These are phyloP conservation scores for Cheilosia soror DNA, from an alignment of 2,888 invertebrate genomes.

Conservation along the genomic window DNA sequence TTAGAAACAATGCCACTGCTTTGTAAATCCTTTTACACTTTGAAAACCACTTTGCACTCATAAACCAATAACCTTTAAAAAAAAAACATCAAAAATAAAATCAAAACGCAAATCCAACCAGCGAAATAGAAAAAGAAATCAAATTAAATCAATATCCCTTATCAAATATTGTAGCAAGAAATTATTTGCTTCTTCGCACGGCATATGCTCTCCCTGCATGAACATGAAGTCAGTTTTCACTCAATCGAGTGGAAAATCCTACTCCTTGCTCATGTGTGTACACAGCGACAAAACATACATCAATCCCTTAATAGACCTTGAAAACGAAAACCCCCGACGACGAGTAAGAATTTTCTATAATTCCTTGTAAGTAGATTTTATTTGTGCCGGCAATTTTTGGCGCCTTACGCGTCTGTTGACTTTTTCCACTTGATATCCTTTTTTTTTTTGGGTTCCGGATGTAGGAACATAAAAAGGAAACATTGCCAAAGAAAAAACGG, in stretches of 20 bases:
- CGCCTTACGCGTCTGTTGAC: slow-evolving; percentile 26
- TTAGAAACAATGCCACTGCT: not conserved
- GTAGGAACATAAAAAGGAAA: slow-evolving; percentile 1
- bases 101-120: slow-evolving; percentile 5
- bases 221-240: slow-evolving; percentile 59
- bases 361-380: slow-evolving; percentile 4
- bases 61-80: not conserved
- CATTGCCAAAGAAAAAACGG: not conserved
- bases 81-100: not conserved
- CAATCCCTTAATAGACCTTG: slow-evolving; percentile 61
- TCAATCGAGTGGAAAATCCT: slow-evolving; percentile 69
- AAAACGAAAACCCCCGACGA: slow-evolving; percentile 14
- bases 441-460: not conserved
- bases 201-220: slow-evolving; percentile 9
- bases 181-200: slow-evolving; percentile 50
- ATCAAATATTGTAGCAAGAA: slow-evolving; percentile 64
- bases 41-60: not conserved
- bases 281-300: slow-evolving; percentile 45
- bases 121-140: slow-evolving; percentile 11
- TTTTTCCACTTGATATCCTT: not conserved
- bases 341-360: slow-evolving; percentile 10
- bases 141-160: slow-evolving; percentile 72
- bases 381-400: slow-evolving; percentile 37
- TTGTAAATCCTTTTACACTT: not conserved
- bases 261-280: slow-evolving; percentile 38